Base-by-base conservation (phyloP, 2,797 vertebrate genomes). In the Myripristis jacobus region DNA sequence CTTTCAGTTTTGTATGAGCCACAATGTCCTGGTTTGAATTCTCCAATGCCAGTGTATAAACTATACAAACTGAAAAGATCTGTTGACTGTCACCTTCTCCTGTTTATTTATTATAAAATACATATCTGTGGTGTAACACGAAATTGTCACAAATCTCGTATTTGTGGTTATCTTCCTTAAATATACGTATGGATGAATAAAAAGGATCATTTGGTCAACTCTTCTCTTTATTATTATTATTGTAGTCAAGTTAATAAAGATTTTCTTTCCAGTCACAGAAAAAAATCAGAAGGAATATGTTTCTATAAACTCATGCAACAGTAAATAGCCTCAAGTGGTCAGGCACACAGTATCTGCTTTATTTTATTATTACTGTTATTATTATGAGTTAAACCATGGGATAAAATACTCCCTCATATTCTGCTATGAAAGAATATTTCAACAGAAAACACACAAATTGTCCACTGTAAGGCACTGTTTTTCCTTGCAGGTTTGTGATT, bases 151-250 rank as follows among this genome's bases (percentile, higher is more conserved):
- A 54, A 36, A 29, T 47, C 47, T 18, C 57, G 50, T 31, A 19
- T 38, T 70, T 31, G 22, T 48, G 16, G 24, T 61, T 8, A 43
- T 8, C 29, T 36, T 31, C 21, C 12, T 43, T 48, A 56, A 29
- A 15, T 46, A 43, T 58, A 44, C n/a, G 3, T 60, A 47, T 54
- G 29, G 66, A 71, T 57, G 0, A 83, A 80, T 81, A 75, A 75
- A 78, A 65, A 34, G 13, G 25, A 24, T 61, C 21, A 70, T 64
- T 59, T 60, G 34, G 34, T 36, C 22, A 9, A 52, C 38, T 25
- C 15, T 61, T 7, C 19, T 24, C n/a, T 56, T 38, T 56, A 56
- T 58, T 43, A 43, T n/a, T n/a, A n/a, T n/a, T 57, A 15, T 22
- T 43, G 25, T 22, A 19, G 13, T 44, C 6, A 44, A 1, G 9